Percentiles rank a stretch among this genome's conserved stretches.
Conservation (phyloP, 2,113 vertebrate genomes). For the Glaucidium brasilianum region DNA sequence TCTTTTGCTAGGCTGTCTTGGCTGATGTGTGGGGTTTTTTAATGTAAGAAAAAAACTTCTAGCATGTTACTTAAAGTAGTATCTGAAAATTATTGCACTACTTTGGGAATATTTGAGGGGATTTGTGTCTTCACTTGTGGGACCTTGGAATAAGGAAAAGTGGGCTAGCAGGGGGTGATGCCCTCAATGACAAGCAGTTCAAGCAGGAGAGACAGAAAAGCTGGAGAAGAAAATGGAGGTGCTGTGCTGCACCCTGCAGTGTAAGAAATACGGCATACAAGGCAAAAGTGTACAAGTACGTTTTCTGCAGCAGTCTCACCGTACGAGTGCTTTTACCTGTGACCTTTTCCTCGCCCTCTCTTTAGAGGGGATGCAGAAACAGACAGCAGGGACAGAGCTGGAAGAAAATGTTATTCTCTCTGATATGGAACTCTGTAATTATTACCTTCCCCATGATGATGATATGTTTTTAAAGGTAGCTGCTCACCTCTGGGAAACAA, state of each 20-base stretch:
- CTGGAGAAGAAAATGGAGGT: neutral
- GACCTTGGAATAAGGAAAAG: neutral
- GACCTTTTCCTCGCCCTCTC: neutral
- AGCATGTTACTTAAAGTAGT: neutral
- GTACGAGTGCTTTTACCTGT: neutral
- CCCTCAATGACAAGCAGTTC: neutral
- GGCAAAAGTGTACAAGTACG: rapidly evolving
- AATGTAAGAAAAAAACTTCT: neutral
- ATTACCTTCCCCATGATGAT: neutral
- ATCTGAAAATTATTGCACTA: neutral
- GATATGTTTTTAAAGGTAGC: neutral
- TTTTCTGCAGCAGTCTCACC: neutral
- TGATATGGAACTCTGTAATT: neutral
- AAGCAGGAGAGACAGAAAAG: neutral
- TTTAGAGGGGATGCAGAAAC: neutral
- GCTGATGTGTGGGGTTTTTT: neutral
- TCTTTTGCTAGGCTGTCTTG: neutral
- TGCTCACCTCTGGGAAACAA: neutral
- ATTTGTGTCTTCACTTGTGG: neutral
- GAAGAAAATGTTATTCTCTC: neutral
- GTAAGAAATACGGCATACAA: neutral
- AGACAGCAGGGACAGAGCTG: neutral
- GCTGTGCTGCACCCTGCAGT: neutral
- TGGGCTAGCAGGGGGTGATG: neutral
- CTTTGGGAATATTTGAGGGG: neutral